Conservation (phyloP, 2,888 invertebrate genomes). For the Abscondita cerata region DNA sequence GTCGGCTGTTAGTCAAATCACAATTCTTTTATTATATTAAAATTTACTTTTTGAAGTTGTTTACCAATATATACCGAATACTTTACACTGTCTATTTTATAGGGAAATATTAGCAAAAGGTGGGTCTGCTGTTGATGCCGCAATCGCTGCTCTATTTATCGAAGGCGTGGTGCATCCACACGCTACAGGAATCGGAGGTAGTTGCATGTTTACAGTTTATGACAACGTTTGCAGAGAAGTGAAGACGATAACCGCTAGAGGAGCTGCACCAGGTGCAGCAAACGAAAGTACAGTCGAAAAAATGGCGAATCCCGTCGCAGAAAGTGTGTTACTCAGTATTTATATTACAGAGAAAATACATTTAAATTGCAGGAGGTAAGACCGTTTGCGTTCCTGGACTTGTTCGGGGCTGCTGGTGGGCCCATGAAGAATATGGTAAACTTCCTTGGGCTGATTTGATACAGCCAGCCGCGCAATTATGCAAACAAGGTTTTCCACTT, state of each 20-base stretch:
- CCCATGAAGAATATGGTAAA: constrained; percentile 74
- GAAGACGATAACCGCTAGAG: constrained; percentile 74
- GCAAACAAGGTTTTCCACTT: constrained; percentile 71
- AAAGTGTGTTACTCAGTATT: no score
- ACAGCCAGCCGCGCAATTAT: constrained; percentile 74
- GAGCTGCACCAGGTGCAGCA: constrained; percentile 74
- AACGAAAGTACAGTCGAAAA: constrained; percentile 68
- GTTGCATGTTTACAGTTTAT: constrained; percentile 83
- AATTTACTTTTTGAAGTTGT: no score
- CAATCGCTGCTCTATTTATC: constrained; percentile 82
- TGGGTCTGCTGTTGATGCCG: constrained; percentile 82
- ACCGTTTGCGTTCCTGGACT: constrained; percentile 88
- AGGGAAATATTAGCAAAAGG: constrained; percentile 67
- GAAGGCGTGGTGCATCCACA: constrained; percentile 82
- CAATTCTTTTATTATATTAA: no score
- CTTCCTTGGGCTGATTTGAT: constrained; percentile 81
- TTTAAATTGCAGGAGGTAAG: constrained; percentile 69
- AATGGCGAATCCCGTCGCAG: no score
- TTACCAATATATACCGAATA: no score
- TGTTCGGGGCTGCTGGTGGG: constrained; percentile 79
- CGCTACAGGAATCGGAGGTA: constrained; percentile 86
- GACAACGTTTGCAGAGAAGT: constrained; percentile 65
- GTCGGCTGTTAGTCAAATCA: no score
- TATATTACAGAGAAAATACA: no score
- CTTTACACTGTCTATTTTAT: no score